Evolutionary conservation across 2,113 vertebrate genomes (phyloP), one percentile per base, ranked within the genome.

Genomic region (Caretta caretta): DNA sequence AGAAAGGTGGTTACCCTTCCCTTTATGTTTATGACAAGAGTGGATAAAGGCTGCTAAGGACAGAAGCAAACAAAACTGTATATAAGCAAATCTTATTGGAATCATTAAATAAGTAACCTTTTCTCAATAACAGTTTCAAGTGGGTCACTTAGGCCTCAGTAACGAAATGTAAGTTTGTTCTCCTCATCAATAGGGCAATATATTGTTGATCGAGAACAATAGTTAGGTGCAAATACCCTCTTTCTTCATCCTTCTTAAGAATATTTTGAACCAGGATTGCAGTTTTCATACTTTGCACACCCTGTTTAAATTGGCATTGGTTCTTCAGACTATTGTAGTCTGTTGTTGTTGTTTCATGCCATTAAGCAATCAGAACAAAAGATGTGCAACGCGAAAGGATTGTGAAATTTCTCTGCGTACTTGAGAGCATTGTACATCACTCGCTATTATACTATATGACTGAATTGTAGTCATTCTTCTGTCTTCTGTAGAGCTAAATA

Each of bases 311-410:
- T 19, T 62, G 10, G 29, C 57, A 62, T 62, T 10, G 27, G 29
- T 0, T 38, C 31, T n/a, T 27, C 69, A 10, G 42, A 0, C 16
- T 8, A 2, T 12, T 29, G 0, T 42, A 2, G 17, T 0, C 25
- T 22, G 27, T 4, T 46, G 6, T 2, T 1, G 6, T 8, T 53
- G 31, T 9, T 42, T 53, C 3, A 3, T 10, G 35, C 29, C 46
- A 14, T 2, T 5, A 2, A 25, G 1, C 27, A 84, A 35, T 20
- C 20, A 16, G 50, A 46, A 3, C 17, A 42, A 4, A 10, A 19
- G 65, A 19, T 0, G 0, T 7, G 2, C 11, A 53, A 27, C 0
- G 0, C 6, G 2, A 7, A 35, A 20, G 11, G 42, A 3, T 72
- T 29, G 31, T 42, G 49, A 17, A 53, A 31, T 78, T 88, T 49